Evolutionary conservation across 2,888 invertebrate species (phyloP).

Genomic region (Drepana falcataria): DNA sequence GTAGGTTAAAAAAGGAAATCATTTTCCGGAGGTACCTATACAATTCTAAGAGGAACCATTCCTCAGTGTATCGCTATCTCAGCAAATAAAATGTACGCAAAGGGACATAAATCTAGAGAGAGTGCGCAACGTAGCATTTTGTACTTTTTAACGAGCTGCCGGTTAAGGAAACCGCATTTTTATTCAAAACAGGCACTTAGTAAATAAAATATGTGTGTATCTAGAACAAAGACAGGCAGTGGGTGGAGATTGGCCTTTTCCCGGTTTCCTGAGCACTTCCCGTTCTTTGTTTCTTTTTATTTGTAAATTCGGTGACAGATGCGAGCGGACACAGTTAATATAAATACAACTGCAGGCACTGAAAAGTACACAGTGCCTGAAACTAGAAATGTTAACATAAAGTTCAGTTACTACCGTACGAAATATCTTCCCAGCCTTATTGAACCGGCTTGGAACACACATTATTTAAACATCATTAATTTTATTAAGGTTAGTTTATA

Average conservation of each 20-base stretch:
- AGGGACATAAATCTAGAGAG: conserved; percentile 48
- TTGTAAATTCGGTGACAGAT: conserved; percentile 30
- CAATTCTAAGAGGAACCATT: conserved; percentile 2
- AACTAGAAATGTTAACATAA: not conserved
- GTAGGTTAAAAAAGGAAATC: no score
- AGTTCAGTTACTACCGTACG: no score
- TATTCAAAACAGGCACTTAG: conserved; percentile 77
- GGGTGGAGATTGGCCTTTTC: conserved; percentile 61
- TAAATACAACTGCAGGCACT: conserved; percentile 9
- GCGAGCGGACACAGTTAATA: conserved; percentile 16
- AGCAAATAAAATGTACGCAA: conserved; percentile 30
- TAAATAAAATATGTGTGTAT: conserved; percentile 74
- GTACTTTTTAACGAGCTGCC: conserved; percentile 63
- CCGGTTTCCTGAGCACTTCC: conserved; percentile 39
- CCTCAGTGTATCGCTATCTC: conserved; percentile 25
- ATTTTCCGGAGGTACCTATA: not conserved
- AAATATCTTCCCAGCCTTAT: no score
- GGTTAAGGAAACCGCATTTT: conserved; percentile 65
- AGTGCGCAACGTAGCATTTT: conserved; percentile 38
- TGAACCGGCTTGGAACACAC: no score
- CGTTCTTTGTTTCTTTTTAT: conserved; percentile 30
- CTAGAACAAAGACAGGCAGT: conserved; percentile 65
- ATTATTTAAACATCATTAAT: no score
- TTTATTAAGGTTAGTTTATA: no score
- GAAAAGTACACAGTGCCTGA: not conserved